Percentiles rank a stretch among this genome's conserved stretches.
These are phyloP conservation scores for Lithobates pipiens DNA, from an alignment of 2,797 vertebrate genomes.

Conservation along the genomic window DNA sequence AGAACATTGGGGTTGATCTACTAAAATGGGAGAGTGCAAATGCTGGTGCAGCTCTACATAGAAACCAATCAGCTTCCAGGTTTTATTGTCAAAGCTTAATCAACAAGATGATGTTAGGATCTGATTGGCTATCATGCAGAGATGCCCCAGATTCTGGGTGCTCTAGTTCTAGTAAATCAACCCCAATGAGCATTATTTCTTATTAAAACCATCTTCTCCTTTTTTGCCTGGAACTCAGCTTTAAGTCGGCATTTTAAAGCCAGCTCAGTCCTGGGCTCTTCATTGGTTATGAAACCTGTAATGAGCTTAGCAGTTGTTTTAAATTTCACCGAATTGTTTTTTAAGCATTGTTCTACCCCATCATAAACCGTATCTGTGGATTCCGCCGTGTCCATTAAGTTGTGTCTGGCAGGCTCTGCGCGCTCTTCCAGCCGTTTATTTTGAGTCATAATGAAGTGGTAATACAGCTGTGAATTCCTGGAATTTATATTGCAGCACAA, in stretches of 20 bases:
- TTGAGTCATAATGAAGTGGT: conserved; percentile 3
- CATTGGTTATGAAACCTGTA: background rate
- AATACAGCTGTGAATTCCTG: background rate
- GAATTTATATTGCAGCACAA: background rate
- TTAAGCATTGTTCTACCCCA: background rate
- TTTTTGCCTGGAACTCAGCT: background rate
- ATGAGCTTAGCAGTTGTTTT: conserved; percentile 1
- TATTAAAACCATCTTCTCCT: background rate
- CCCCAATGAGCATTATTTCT: too few species aligned
- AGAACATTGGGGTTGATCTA: too few species aligned
- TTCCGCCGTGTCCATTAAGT: background rate
- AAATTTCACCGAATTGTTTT: background rate
- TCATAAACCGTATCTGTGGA: background rate
- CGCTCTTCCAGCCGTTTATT: background rate
- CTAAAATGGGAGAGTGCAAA: too few species aligned
- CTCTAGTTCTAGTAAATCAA: too few species aligned
- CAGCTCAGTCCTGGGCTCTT: background rate
- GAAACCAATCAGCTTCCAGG: too few species aligned
- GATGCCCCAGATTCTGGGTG: too few species aligned
- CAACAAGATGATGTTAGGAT: too few species aligned
- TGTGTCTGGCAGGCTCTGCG: background rate
- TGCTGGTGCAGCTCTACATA: too few species aligned
- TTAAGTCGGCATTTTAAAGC: background rate
- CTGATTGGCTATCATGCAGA: too few species aligned
- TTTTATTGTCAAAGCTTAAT: too few species aligned